These are phyloP conservation scores for Pantala flavescens DNA, from an alignment of 1,140 invertebrate genomes.

Conservation along the genomic window DNA sequence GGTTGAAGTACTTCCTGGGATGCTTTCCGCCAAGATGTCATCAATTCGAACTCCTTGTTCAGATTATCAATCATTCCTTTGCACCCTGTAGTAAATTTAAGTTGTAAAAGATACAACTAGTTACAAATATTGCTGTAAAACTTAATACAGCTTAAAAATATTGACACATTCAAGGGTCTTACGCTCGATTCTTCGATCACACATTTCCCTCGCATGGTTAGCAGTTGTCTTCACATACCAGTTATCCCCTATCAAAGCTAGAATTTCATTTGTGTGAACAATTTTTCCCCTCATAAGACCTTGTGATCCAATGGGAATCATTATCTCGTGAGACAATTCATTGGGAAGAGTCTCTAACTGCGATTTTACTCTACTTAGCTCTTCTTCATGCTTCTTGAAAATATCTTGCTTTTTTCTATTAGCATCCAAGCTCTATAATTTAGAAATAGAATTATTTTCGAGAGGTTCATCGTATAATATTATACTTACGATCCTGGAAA, in stretches of 20 bases:
- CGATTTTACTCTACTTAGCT: conserved; percentile 33
- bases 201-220: conserved; percentile 50
- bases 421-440: neutral
- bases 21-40: conserved; percentile 34
- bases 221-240: conserved; percentile 60
- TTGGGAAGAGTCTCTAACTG: conserved; percentile 31
- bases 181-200: conserved; percentile 48
- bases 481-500: too few relatives aligned
- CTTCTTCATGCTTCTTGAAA: conserved; percentile 28
- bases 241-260: conserved; percentile 54
- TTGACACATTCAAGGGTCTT: conserved; percentile 23
- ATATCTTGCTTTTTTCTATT: neutral
- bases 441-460: neutral
- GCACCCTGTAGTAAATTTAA: conserved; percentile 31
- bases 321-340: conserved; percentile 35
- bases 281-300: conserved; percentile 58
- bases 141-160: too few relatives aligned
- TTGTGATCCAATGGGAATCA: conserved; percentile 51
- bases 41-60: conserved; percentile 37
- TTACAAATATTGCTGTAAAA: too few relatives aligned
- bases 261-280: conserved; percentile 60
- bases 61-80: conserved; percentile 39
- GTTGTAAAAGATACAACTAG: conserved; percentile 10
- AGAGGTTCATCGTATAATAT: too few relatives aligned
- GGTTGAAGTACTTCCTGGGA: conserved; percentile 33